These are phyloP conservation scores for Augochlora pura DNA, from an alignment of 1,140 invertebrate genomes.

Conservation along the genomic window DNA sequence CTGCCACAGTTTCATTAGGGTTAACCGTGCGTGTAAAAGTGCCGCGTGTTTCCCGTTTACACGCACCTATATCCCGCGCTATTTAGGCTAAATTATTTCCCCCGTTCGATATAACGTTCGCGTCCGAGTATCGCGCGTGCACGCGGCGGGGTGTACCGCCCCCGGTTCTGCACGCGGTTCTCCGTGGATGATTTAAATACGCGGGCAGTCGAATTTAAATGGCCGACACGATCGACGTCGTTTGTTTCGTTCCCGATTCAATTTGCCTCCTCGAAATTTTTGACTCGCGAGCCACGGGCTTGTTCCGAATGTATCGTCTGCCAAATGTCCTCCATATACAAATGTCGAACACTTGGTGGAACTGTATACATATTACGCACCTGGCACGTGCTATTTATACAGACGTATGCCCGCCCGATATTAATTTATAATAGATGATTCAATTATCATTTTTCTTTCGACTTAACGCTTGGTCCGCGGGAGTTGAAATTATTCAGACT, in stretches of 20 bases:
- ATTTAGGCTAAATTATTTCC: slow-evolving; percentile 30
- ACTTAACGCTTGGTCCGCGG: too few species aligned
- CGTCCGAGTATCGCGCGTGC: background rate
- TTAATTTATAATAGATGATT: too few species aligned
- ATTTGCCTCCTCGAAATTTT: background rate
- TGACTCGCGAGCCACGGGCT: too few species aligned
- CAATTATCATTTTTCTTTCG: too few species aligned
- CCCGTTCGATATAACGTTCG: slow-evolving; percentile 9
- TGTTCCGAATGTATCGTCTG: too few species aligned
- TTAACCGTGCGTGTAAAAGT: slow-evolving; percentile 47
- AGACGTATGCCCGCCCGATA: too few species aligned
- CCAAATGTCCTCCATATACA: too few species aligned
- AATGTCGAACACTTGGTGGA: too few species aligned
- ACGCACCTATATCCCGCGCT: background rate
- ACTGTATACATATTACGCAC: too few species aligned
- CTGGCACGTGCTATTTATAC: too few species aligned
- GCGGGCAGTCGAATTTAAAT: background rate
- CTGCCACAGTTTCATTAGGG: slow-evolving; percentile 20
- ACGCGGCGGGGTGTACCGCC: background rate
- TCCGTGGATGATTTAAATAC: slow-evolving; percentile 26
- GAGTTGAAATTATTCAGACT: too few species aligned
- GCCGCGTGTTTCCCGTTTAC: slow-evolving; percentile 15
- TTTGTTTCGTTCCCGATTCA: slow-evolving; percentile 1
- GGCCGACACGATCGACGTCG: background rate
- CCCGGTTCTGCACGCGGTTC: background rate